Evolutionary conservation across 1,140 invertebrate genomes (phyloP).

Genomic region (Zaprionus davidi): DNA sequence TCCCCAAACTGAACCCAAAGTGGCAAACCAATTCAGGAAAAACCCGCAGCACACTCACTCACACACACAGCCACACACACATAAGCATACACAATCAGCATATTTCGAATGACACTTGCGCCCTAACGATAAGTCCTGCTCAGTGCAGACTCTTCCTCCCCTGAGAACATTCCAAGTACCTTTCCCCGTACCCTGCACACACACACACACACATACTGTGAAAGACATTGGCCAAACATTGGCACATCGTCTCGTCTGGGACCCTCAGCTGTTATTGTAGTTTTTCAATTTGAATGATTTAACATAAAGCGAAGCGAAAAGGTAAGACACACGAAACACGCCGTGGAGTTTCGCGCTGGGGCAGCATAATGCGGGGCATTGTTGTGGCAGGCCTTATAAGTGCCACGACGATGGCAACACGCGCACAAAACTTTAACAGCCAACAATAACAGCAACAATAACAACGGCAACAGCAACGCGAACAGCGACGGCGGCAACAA

Average conservation of each 20-base stretch:
- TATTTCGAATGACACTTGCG: constrained; percentile 66
- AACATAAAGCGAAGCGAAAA: constrained; percentile 71
- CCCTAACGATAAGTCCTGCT: constrained; percentile 50
- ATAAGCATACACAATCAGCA: constrained; percentile 56
- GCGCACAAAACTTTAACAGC: constrained; percentile 72
- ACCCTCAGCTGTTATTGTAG: constrained; percentile 72
- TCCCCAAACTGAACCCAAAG: constrained; percentile 25
- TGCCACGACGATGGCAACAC: constrained; percentile 71
- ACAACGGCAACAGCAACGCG: constrained; percentile 20
- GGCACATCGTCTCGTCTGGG: constrained; percentile 35
- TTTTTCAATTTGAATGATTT: constrained; percentile 83
- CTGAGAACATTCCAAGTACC: constrained; percentile 46
- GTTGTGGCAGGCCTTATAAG: constrained; percentile 76
- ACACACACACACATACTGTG: not conserved
- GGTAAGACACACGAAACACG: constrained; percentile 52
- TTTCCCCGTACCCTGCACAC: not conserved
- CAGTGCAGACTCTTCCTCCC: constrained; percentile 36
- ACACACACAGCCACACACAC: constrained; percentile 17
- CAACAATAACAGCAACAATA: constrained; percentile 43
- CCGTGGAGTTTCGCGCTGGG: constrained; percentile 7
- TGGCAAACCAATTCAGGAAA: constrained; percentile 43
- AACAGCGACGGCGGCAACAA: constrained; percentile 18
- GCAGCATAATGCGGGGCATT: constrained; percentile 56
- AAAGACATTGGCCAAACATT: constrained; percentile 48
- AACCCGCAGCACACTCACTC: constrained; percentile 39